Evolutionary conservation across 2,113 vertebrate species (phyloP).

Genomic region (Ceuthmochares aereus): DNA sequence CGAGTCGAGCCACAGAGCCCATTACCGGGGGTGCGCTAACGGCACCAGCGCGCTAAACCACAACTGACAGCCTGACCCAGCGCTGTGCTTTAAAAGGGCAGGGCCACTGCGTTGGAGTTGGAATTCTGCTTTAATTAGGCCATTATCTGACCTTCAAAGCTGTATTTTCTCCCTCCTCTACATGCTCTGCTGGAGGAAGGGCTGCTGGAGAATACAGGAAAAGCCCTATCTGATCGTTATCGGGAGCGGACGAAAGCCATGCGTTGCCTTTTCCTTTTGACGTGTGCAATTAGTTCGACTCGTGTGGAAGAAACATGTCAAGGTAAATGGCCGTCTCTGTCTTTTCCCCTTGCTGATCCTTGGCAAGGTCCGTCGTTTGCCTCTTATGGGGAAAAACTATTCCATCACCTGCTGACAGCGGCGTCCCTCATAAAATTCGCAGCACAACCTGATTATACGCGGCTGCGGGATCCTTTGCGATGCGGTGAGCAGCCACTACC

Average conservation of each 20-base stretch:
- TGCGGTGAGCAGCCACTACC: neutral
- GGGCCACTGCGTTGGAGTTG: neutral
- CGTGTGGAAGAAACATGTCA: slow-evolving; percentile 51
- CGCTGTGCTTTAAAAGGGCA: slow-evolving; percentile 16
- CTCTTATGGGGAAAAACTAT: slow-evolving; percentile 10
- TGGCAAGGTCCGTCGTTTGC: neutral
- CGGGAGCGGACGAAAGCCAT: slow-evolving; percentile 46
- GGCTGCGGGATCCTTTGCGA: neutral
- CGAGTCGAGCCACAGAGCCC: neutral
- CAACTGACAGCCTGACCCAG: slow-evolving; percentile 34
- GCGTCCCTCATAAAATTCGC: slow-evolving; percentile 37
- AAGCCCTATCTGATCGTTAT: slow-evolving; percentile 35
- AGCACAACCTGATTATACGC: neutral
- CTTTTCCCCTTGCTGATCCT: neutral
- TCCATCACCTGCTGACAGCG: slow-evolving; percentile 63
- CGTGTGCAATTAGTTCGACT: slow-evolving; percentile 36
- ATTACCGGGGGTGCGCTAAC: neutral
- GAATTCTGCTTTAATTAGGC: slow-evolving; percentile 59
- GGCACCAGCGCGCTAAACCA: slow-evolving; percentile 3
- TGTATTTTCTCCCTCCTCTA: slow-evolving; percentile 41
- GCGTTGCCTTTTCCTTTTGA: slow-evolving; percentile 55
- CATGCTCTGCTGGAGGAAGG: slow-evolving; percentile 27
- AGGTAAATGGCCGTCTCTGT: neutral
- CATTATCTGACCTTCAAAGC: slow-evolving; percentile 50
- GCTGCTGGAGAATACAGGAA: slow-evolving; percentile 52